Evolutionary conservation across 2,888 invertebrate genomes (phyloP).

Genomic region (Galerucella pusilla): DNA sequence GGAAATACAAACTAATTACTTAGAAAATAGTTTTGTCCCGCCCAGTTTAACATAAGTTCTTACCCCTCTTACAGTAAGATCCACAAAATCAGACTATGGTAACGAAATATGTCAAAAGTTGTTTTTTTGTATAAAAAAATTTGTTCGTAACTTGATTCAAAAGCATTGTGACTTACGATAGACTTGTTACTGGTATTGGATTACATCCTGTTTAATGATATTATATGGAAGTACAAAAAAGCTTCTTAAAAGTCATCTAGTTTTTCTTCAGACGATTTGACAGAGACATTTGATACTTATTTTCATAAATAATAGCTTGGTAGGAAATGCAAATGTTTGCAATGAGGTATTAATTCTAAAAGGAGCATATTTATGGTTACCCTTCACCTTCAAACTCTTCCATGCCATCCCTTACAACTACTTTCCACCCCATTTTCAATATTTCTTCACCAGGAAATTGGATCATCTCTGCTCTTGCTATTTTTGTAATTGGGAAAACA

Average conservation of each 20-base stretch:
- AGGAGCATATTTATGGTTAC: no score
- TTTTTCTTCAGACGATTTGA: no score
- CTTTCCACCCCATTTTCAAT: no score
- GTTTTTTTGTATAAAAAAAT: neutral
- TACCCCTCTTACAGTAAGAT: constrained; percentile 32
- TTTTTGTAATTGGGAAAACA: neutral
- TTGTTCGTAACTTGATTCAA: neutral
- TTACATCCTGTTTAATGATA: neutral
- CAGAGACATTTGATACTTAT: no score
- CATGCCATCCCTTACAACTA: no score
- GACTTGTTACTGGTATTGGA: neutral
- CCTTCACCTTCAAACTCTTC: no score
- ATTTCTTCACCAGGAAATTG: no score
- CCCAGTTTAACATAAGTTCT: constrained; percentile 27
- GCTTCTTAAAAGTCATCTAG: no score
- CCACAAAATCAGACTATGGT: neutral
- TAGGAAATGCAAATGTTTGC: no score
- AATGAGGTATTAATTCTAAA: no score
- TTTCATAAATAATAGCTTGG: no score
- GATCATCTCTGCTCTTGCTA: neutral
- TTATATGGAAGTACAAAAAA: no score
- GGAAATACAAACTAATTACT: constrained; percentile 54
- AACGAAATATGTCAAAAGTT: neutral
- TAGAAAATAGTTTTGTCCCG: constrained; percentile 49
- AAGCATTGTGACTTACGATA: neutral